Base-by-base conservation (phyloP, 2,888 invertebrate species). In the Cynaeus angustus region DNA sequence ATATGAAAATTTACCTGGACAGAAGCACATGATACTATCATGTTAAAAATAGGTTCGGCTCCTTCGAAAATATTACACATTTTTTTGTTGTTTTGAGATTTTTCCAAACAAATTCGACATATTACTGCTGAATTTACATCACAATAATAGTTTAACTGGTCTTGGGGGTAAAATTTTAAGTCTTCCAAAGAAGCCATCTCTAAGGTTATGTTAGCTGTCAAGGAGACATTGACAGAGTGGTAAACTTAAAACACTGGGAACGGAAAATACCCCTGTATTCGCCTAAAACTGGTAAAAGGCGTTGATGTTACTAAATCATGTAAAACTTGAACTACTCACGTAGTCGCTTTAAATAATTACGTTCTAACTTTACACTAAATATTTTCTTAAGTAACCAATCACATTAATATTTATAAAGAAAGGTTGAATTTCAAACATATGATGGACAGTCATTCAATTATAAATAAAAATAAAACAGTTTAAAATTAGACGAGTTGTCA, bases 11-110 rank as follows among this genome's bases (percentile, higher is more conserved):
- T 68, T 77, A 81, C 81, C 76, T 81, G 80, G n/a, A 81, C 77
- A 50, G 79, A 74, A 43, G 80, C 77, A 74, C 81, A 81, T 38
- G 79, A 77, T 80, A 80, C 80, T 7, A 81, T 80, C 79, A 80
- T 80, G 45, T 64, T 72, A 30, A 74, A 76, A 58, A 81, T 21
- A 3, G 77, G 72, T 43, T 78, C 75, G 14, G 70, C 72, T 28
- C 72, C 70, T 59, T 78, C 76, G 70, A 80, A 81, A 67, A 81
- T 78, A 70, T 79, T 79, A 52, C 73, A 80, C 74, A 79, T 76
- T 70, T 79, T 79, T 67, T 76, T 75, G 46, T 71, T 72, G 14
- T 75, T 75, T 56, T 67, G 55, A 2, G 16, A 70, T 70, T 79
- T 79, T 74, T 80, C 79, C 28, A 80, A 68, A 68, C 81, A 81